Evolutionary conservation across 2,113 vertebrate genomes (phyloP).

Genomic region (Epinephelus lanceolatus): DNA sequence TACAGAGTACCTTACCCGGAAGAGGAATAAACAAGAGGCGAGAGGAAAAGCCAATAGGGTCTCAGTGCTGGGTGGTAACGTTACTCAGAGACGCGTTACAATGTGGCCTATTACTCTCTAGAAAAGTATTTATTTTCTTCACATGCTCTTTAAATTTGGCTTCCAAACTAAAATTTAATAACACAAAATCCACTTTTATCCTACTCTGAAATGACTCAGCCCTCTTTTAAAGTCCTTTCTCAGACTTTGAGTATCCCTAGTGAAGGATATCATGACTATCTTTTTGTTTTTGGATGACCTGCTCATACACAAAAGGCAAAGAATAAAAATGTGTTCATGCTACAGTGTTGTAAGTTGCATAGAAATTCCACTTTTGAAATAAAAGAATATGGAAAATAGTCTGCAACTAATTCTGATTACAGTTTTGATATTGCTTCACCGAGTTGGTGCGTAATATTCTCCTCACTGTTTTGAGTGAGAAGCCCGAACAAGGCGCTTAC

Average conservation of each 20-base stretch:
- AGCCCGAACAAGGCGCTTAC: background rate
- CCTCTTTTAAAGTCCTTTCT: background rate
- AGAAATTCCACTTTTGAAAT: background rate
- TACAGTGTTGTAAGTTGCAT: background rate
- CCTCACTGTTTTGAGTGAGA: background rate
- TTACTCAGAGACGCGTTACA: slow-evolving; percentile 13
- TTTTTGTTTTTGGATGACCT: background rate
- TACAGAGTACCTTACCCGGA: slow-evolving; percentile 61
- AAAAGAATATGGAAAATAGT: background rate
- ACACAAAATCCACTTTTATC: background rate
- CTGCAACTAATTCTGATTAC: background rate
- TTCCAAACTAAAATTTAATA: background rate
- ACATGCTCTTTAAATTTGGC: background rate
- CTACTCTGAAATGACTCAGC: background rate
- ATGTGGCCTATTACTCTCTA: background rate
- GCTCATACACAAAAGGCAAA: background rate
- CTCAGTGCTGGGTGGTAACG: slow-evolving; percentile 5
- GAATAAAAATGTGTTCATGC: background rate
- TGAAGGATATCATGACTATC: background rate
- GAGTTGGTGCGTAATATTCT: background rate
- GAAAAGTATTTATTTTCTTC: background rate
- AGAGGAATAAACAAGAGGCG: slow-evolving; percentile 43
- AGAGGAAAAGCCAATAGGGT: slow-evolving; percentile 31
- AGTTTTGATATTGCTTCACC: background rate
- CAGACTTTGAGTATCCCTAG: background rate